Base-by-base conservation (phyloP, 2,888 invertebrate genomes). In the Chymomyza amoena region DNA sequence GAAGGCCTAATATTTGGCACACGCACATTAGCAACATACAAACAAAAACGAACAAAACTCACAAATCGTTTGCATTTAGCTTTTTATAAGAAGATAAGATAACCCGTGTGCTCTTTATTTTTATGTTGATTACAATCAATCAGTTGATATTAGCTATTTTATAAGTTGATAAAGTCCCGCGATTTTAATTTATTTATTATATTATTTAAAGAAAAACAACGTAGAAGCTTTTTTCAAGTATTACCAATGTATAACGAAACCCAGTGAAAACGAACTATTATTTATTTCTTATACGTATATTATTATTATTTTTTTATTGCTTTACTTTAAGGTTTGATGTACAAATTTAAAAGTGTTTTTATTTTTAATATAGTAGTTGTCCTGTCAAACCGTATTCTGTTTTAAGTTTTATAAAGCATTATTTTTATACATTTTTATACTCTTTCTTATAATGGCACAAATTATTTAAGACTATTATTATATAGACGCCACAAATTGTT, bases 1-100 rank as follows among this genome's bases (percentile, higher is more conserved):
- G 85, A 91, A 91, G 74, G 89, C 90, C 71, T 91, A 89, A 54
- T 36, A 54, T 4, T 4, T 56, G 32, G 56, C 36, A 64, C 13
- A 6, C 15, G 50, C 13, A 6, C 15, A 20, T 3, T 15, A 50
- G 25, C 54, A 18, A 18, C 52, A 25, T 25, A 25, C 25, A 32
- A 32, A 52, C 52, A 59, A 64, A 5, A 67, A 68, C 64, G 62
- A 70, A 68, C 67, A 64, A 69, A 69, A 67, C 64, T 59, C 51
- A 68, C 45, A 51, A 69, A 74, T 52, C 70, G 70, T 68, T 72
- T 80, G 82, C 82, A 83, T 85, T 83, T 68, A 59, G 61, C 52
- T 64, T 56, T 56, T 62, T 69, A 70, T 64, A 68, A 25, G 4
- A 10, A 45, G 10, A 45, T 45, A 45, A 13, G 39, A 13, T 45